phyloP scores from a whole-genome alignment of 2,113 vertebrate genomes.

The Gnathonemus longibarbis region DNA sequence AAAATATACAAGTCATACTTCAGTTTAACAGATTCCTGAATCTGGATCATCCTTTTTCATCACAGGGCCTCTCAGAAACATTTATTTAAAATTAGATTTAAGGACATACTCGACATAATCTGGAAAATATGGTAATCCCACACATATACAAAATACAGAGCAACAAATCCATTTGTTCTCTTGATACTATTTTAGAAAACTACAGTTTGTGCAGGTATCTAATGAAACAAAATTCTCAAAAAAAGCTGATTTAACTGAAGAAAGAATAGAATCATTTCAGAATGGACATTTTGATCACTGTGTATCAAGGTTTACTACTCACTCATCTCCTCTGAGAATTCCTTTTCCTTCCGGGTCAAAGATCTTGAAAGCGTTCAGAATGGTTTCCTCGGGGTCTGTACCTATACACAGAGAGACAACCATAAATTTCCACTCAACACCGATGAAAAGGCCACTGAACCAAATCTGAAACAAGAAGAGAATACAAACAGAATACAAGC shows the following conservation, averaged over 20 bases:
- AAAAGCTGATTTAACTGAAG: neutral
- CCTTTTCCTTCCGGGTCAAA: conserved; percentile 80
- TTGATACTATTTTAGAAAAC: neutral
- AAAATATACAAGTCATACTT: neutral
- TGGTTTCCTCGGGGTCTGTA: conserved; percentile 82
- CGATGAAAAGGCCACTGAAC: neutral
- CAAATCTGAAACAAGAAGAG: neutral
- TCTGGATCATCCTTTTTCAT: neutral
- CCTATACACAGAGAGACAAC: conserved; percentile 51
- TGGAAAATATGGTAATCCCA: neutral
- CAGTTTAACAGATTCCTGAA: neutral
- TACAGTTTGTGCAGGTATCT: neutral
- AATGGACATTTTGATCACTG: neutral
- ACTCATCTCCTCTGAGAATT: conserved; percentile 79
- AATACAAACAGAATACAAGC: neutral
- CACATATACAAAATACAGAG: neutral
- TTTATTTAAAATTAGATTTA: neutral
- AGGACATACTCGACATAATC: neutral
- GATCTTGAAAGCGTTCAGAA: conserved; percentile 82
- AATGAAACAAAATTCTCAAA: neutral
- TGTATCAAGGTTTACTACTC: conserved; percentile 40
- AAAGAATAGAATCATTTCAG: neutral
- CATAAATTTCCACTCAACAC: neutral
- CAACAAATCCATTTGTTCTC: neutral
- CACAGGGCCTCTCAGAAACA: neutral